A percentile compares a stretch with the other conserved stretches of the same genome.
Conservation (phyloP, 2,888 invertebrate species). For the Tetragnatha montana region DNA sequence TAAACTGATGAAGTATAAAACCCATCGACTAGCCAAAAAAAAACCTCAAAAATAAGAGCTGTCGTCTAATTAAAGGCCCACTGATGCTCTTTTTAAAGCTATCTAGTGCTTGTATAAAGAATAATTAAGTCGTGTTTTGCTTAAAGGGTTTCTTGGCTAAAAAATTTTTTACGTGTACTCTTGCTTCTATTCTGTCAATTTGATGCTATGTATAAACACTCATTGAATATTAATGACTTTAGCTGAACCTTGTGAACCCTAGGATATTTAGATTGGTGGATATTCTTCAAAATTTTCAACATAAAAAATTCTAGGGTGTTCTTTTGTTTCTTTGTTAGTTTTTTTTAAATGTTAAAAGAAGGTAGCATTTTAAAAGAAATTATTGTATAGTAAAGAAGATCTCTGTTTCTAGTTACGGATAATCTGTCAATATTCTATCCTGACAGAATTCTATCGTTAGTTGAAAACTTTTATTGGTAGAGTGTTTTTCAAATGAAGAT, state of each 20-base stretch:
- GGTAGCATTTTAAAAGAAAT: no score
- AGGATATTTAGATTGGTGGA: neutral
- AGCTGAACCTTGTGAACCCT: neutral
- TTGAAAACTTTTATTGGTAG: no score
- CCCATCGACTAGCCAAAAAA: neutral
- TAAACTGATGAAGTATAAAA: slow-evolving; percentile 15
- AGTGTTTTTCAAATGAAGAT: no score
- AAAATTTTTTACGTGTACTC: neutral
- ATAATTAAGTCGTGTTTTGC: slow-evolving; percentile 24
- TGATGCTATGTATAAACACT: slow-evolving; percentile 21
- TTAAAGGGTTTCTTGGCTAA: neutral
- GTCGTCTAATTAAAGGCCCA: slow-evolving; percentile 27
- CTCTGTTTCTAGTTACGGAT: no score
- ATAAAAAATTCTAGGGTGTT: no score
- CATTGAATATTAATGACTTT: slow-evolving; percentile 3
- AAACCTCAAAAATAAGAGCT: slow-evolving; percentile 6
- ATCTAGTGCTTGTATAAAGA: neutral
- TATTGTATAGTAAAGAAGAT: no score
- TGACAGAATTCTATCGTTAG: no score
- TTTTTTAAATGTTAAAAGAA: no score
- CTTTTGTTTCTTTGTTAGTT: no score
- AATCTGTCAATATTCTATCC: no score
- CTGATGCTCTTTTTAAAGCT: neutral
- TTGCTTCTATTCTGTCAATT: neutral
- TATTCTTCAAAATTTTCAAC: neutral